These are phyloP conservation scores for Chrysochloris asiatica DNA, from an alignment of 2,113 vertebrate genomes.

Conservation along the genomic window DNA sequence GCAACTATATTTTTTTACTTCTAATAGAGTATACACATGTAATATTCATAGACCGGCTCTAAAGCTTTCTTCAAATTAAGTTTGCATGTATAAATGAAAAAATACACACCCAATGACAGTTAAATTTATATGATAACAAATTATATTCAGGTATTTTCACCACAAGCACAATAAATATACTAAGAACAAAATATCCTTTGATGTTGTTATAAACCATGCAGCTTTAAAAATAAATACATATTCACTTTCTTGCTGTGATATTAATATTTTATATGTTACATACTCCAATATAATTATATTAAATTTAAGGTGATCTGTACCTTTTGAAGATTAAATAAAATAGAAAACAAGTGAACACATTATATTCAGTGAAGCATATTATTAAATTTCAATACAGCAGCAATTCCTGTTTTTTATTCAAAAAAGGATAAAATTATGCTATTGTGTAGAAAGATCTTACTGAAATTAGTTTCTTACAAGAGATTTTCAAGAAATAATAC, in stretches of 20 bases:
- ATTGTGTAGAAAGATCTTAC: constrained; percentile 51
- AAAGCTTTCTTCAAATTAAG: constrained; percentile 71
- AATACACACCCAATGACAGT: constrained; percentile 15
- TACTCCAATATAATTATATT: constrained; percentile 21
- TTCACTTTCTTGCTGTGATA: neutral
- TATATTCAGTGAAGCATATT: constrained; percentile 68
- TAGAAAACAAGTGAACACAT: constrained; percentile 68
- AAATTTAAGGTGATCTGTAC: constrained; percentile 67
- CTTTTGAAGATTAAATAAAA: constrained; percentile 71
- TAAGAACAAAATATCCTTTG: constrained; percentile 26
- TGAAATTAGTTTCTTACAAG: constrained; percentile 56
- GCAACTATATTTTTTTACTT: constrained; percentile 58
- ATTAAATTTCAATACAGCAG: constrained; percentile 67
- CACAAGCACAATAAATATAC: constrained; percentile 31
- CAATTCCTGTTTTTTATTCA: constrained; percentile 44
- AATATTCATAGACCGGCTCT: constrained; percentile 75
- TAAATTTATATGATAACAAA: constrained; percentile 62
- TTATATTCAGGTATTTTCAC: neutral
- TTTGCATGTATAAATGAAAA: constrained; percentile 71
- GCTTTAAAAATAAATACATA: constrained; percentile 42
- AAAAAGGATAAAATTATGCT: constrained; percentile 30
- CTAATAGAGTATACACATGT: constrained; percentile 66
- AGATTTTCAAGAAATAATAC: constrained; percentile 10
- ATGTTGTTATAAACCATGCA: neutral
- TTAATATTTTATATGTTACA: constrained; percentile 56